phyloP scores from a whole-genome alignment of 2,113 vertebrate species.

The Aviceda subcristata region DNA sequence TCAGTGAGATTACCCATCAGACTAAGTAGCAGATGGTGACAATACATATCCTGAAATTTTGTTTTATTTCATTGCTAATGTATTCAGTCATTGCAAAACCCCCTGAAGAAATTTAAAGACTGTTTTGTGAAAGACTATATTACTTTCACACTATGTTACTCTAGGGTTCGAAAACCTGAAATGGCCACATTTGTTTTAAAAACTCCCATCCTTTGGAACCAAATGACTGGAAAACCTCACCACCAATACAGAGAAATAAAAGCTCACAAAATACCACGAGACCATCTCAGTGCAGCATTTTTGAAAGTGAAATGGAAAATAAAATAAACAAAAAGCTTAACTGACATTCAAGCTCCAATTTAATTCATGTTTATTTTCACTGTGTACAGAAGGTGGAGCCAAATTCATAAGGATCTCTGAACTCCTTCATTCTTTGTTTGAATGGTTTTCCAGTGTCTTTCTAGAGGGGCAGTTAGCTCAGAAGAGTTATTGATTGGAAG shows the following conservation, averaged over 20 bases:
- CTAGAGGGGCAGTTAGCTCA: neutral
- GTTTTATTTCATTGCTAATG: neutral
- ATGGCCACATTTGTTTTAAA: neutral
- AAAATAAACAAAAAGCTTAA: neutral
- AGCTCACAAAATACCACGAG: neutral
- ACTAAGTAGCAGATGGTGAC: neutral
- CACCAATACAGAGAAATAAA: neutral
- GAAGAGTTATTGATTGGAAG: neutral
- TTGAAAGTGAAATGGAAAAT: neutral
- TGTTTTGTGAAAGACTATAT: neutral
- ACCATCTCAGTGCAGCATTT: neutral
- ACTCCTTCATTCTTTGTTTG: neutral
- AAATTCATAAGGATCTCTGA: slow-evolving; percentile 71
- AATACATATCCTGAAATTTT: neutral
- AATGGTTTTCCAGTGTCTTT: neutral
- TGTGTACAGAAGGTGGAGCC: slow-evolving; percentile 79
- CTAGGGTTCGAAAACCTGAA: neutral
- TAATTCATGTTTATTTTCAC: slow-evolving; percentile 62
- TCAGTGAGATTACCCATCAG: neutral
- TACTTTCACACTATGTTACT: neutral
- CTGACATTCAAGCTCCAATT: neutral
- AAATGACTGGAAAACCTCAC: neutral
- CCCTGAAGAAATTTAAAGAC: neutral
- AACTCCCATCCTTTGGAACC: neutral
- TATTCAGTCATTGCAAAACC: neutral